These are phyloP conservation scores for Ceryle rudis DNA, from an alignment of 2,797 vertebrate species.

Conservation along the genomic window DNA sequence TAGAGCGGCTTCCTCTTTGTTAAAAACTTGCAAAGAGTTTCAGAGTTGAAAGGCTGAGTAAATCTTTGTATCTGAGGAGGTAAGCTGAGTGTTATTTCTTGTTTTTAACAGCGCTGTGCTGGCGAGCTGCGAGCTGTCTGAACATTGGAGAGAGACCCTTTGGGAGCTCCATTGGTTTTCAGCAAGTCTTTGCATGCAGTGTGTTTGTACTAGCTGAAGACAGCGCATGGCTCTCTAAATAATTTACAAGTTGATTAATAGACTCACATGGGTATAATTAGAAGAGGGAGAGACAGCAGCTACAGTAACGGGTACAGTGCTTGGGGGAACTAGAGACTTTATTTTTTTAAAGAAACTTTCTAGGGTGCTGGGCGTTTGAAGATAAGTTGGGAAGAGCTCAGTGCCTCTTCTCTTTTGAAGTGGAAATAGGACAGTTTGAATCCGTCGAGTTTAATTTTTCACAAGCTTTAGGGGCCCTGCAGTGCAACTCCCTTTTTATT, in stretches of 20 bases:
- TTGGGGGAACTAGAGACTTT: conserved; percentile 95
- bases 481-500: conserved; percentile 90
- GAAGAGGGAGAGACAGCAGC: conserved; percentile 95
- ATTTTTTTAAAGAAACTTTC: conserved; percentile 93
- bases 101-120: conserved; percentile 55
- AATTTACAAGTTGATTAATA: conserved; percentile 99
- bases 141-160: conserved; percentile 78
- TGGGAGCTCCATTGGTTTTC: conserved; percentile 81
- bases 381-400: conserved; percentile 95
- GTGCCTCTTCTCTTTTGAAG: conserved; percentile 97
- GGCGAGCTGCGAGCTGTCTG: conserved; percentile 66
- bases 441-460: conserved; percentile 99
- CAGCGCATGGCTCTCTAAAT: conserved; percentile 94
- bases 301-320: conserved; percentile 95
- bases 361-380: conserved; percentile 92
- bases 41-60: conserved; percentile 74
- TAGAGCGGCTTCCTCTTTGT: conserved; percentile 67
- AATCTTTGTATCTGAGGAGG: conserved; percentile 72
- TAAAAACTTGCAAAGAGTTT: conserved; percentile 71
- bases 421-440: conserved; percentile 99
- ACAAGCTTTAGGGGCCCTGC: conserved; percentile 94
- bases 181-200: conserved; percentile 73
- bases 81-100: conserved; percentile 61
- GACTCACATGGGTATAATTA: conserved; percentile 99
- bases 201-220: conserved; percentile 94